Evolutionary conservation across 2,113 vertebrate species (phyloP).

Genomic region (Pristiophorus japonicus): DNA sequence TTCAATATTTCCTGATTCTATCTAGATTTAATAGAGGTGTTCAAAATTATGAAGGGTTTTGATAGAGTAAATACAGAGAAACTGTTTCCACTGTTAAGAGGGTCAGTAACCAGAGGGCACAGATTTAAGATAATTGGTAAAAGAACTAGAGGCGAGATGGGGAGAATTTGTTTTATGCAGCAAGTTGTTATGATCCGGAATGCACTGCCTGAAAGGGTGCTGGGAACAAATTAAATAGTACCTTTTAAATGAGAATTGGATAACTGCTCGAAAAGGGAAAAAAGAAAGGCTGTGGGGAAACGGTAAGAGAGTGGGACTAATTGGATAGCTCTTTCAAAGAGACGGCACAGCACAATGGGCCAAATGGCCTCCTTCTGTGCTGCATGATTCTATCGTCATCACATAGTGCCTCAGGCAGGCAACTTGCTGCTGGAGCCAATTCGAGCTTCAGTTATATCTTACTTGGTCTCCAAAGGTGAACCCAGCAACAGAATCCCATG

Average conservation of each 20-base stretch:
- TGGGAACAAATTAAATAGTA: background rate
- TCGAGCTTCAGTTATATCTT: background rate
- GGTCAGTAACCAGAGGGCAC: background rate
- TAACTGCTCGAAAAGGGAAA: background rate
- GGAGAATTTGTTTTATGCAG: background rate
- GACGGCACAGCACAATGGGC: background rate
- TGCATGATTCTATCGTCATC: background rate
- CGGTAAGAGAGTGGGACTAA: too few species aligned
- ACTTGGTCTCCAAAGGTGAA: background rate
- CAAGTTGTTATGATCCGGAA: background rate
- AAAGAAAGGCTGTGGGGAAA: background rate
- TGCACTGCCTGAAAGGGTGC: background rate
- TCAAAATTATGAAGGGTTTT: background rate
- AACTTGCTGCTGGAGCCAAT: background rate
- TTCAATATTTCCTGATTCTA: background rate
- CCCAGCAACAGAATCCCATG: background rate
- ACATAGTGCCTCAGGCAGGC: too few species aligned
- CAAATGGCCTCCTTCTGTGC: background rate
- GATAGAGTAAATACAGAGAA: too few species aligned
- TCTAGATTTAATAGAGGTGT: background rate
- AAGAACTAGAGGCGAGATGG: background rate
- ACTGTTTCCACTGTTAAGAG: background rate
- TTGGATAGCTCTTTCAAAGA: background rate
- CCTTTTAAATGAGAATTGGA: background rate
- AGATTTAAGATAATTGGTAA: background rate